Percentiles rank a stretch among this genome's conserved stretches.
These are phyloP conservation scores for Neoaliturus tenellus DNA, from an alignment of 2,888 invertebrate species.

Conservation along the genomic window DNA sequence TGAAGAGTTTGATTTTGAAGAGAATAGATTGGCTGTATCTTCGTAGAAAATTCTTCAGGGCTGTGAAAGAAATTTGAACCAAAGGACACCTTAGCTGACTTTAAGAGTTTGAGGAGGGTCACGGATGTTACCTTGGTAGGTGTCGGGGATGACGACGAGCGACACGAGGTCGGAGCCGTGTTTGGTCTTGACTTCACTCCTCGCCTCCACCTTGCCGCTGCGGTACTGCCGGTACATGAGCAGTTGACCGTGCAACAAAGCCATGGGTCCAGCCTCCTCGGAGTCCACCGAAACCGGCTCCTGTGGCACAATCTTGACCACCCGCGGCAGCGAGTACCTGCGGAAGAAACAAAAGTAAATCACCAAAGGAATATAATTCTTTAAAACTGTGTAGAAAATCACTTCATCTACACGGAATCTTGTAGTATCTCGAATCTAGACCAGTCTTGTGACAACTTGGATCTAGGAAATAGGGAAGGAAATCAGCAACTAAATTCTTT, in stretches of 20 bases:
- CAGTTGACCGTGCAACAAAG: constrained; percentile 71
- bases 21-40: too few species aligned
- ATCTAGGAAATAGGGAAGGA: too few species aligned
- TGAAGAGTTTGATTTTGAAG: too few species aligned
- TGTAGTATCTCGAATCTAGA: too few species aligned
- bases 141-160: constrained; percentile 74
- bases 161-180: constrained; percentile 70
- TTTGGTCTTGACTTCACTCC: constrained; percentile 68
- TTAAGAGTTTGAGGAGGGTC: not conserved
- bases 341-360: not conserved
- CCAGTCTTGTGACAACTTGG: too few species aligned
- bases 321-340: constrained; percentile 72
- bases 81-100: too few species aligned
- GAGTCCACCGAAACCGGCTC: constrained; percentile 65
- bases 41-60: too few species aligned
- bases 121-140: constrained; percentile 74
- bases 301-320: constrained; percentile 70
- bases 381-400: too few species aligned
- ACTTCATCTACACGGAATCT: too few species aligned
- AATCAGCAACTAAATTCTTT: too few species aligned
- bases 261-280: constrained; percentile 69
- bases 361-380: not conserved
- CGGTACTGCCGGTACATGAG: constrained; percentile 74
- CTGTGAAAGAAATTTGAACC: too few species aligned
- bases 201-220: constrained; percentile 73